Evolutionary conservation across 2,888 invertebrate genomes (phyloP).

Genomic region (Tinea trinotella): DNA sequence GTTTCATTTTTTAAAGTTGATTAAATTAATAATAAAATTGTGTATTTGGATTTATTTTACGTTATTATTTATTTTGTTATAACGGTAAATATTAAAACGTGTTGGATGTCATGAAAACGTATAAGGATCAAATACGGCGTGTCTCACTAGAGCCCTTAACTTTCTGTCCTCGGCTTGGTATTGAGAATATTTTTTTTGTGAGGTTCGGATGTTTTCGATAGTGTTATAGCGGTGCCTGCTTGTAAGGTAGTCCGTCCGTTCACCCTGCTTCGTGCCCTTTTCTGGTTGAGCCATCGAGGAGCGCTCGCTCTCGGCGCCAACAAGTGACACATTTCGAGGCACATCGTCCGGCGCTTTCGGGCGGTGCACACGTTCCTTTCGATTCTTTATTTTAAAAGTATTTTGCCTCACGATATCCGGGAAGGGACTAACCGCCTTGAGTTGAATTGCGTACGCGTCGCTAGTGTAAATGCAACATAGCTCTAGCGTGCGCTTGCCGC

Average conservation of each 20-base stretch:
- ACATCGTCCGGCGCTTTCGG: conserved; percentile 63
- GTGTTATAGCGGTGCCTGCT: conserved; percentile 33
- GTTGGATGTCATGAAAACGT: background rate
- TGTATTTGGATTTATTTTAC: background rate
- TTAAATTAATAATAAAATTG: background rate
- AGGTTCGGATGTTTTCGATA: conserved; percentile 26
- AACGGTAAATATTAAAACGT: background rate
- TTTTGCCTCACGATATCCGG: conserved; percentile 66
- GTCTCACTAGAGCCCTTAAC: conserved; percentile 19
- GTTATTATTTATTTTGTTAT: background rate
- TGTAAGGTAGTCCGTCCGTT: conserved; percentile 34
- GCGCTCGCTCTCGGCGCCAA: conserved; percentile 35
- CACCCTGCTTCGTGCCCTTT: conserved; percentile 40
- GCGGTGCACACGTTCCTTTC: conserved; percentile 67
- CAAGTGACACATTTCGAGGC: conserved; percentile 65
- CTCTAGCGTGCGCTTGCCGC: conserved; percentile 55
- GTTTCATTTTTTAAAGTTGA: background rate
- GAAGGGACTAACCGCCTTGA: conserved; percentile 62
- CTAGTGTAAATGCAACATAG: conserved; percentile 40
- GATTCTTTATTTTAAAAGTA: conserved; percentile 69
- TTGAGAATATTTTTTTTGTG: conserved; percentile 25
- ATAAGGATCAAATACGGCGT: conserved; percentile 1
- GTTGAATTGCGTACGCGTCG: conserved; percentile 68
- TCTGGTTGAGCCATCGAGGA: conserved; percentile 34
- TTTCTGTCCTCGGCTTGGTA: conserved; percentile 19